These are phyloP conservation scores for Polyommatus icarus DNA, from an alignment of 2,888 invertebrate species.

Conservation along the genomic window DNA sequence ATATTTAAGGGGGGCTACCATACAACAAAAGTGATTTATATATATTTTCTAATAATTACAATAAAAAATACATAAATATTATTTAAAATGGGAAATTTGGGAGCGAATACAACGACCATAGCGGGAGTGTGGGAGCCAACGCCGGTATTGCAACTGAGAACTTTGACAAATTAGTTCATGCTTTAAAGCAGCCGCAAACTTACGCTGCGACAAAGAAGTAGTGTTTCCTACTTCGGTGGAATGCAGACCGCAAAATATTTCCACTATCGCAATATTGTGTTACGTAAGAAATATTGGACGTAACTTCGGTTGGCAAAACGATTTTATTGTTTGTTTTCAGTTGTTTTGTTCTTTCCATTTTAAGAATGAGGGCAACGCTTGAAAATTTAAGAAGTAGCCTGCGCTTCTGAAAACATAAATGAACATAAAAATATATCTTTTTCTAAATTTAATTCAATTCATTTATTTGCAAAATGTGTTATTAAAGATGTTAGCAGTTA, in stretches of 20 bases:
- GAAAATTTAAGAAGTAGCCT: neutral
- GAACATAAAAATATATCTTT: no score
- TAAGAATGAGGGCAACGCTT: neutral
- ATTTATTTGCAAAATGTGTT: no score
- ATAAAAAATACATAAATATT: neutral
- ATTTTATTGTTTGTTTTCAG: slow-evolving; percentile 12
- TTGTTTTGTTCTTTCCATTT: neutral
- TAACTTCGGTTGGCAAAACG: slow-evolving; percentile 6
- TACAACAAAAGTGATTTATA: no score
- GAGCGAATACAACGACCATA: slow-evolving; percentile 34
- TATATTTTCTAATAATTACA: no score
- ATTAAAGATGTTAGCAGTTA: no score
- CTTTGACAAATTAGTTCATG: slow-evolving; percentile 73
- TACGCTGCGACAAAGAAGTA: slow-evolving; percentile 43
- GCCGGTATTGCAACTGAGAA: slow-evolving; percentile 55
- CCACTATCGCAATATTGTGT: slow-evolving; percentile 20
- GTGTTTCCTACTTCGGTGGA: slow-evolving; percentile 39
- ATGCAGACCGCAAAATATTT: slow-evolving; percentile 33
- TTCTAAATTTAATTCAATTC: no score
- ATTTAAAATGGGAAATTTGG: neutral
- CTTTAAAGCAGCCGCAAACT: slow-evolving; percentile 57
- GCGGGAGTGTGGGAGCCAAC: slow-evolving; percentile 43
- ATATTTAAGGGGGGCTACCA: no score
- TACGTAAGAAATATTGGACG: slow-evolving; percentile 22
- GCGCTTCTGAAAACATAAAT: neutral